These are phyloP conservation scores for Caenorhabditis inopinata DNA, from an alignment of 1,140 invertebrate genomes.

Conservation along the genomic window DNA sequence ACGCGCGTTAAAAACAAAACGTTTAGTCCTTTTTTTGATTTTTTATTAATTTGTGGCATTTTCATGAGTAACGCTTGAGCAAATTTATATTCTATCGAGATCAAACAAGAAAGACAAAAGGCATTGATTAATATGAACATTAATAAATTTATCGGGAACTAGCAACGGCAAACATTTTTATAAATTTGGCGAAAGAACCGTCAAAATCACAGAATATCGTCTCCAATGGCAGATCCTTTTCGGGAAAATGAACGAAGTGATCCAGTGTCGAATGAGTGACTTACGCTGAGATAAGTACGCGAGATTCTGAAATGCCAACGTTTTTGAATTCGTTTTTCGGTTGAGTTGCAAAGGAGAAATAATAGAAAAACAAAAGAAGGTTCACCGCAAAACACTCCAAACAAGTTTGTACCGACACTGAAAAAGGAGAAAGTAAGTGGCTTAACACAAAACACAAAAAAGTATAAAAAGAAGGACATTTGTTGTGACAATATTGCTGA, in stretches of 20 bases:
- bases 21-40: no score
- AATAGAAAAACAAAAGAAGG: neutral
- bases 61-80: no score
- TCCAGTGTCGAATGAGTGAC: constrained; percentile 57
- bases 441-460: neutral
- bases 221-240: constrained; percentile 61
- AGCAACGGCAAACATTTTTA: neutral
- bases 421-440: neutral
- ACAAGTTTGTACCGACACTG: constrained; percentile 17
- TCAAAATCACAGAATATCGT: constrained; percentile 46
- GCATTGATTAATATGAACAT: neutral
- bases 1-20: no score
- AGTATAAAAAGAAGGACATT: neutral
- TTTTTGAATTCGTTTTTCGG: neutral
- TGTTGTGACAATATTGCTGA: no score
- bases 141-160: neutral
- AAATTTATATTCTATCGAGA: neutral
- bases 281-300: constrained; percentile 53
- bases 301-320: constrained; percentile 28
- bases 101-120: neutral
- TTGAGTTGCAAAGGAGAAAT: neutral
- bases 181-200: constrained; percentile 5
- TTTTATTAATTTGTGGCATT: no score
- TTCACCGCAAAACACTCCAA: constrained; percentile 21
- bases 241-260: constrained; percentile 59